A percentile compares a stretch with the other conserved stretches of the same genome.
phyloP scores from a whole-genome alignment of 2,797 vertebrate genomes.

The Graptemys geographica region DNA sequence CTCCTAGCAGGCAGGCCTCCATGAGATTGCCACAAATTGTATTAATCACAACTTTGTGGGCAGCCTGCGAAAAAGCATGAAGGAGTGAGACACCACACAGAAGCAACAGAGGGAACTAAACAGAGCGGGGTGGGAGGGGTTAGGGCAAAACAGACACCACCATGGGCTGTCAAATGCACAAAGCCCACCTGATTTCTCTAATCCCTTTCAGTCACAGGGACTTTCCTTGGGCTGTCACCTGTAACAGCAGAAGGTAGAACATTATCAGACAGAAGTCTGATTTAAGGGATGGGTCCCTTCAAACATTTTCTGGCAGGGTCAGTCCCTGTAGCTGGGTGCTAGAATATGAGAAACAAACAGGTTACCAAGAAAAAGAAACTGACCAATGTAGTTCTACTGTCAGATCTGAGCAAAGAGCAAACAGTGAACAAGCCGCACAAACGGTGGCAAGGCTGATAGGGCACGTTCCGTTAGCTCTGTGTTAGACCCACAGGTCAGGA shows the following conservation, averaged over 20 bases:
- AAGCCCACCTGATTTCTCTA: neutral
- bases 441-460: neutral
- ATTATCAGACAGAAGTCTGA: neutral
- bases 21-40: neutral
- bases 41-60: neutral
- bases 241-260: neutral
- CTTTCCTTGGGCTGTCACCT: neutral
- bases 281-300: neutral
- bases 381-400: neutral
- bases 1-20: neutral
- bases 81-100: neutral
- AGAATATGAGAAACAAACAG: neutral
- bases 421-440: neutral
- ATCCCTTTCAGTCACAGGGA: neutral
- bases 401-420: neutral
- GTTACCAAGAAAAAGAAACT: neutral
- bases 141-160: neutral
- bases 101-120: neutral
- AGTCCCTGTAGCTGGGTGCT: neutral
- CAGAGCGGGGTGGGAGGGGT: too few species aligned
- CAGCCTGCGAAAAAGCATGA: neutral
- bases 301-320: neutral
- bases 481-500: neutral
- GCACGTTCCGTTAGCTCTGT: neutral
- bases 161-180: neutral